These are phyloP conservation scores for Serrognathus titanus DNA, from an alignment of 2,888 invertebrate genomes.

Conservation along the genomic window DNA sequence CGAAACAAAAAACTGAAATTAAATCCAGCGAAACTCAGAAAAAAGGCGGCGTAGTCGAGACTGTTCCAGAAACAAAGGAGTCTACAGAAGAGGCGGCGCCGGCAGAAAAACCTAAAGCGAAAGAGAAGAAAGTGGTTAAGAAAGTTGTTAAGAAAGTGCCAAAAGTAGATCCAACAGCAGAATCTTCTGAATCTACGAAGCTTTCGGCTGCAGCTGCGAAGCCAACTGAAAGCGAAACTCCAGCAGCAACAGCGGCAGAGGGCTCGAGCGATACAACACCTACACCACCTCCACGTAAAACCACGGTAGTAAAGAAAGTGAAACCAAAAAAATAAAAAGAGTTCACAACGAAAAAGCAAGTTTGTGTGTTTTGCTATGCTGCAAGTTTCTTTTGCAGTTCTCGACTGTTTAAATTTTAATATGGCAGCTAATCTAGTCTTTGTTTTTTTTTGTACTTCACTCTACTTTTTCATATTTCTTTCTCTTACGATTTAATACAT, in stretches of 20 bases:
- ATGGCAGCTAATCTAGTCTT: neutral
- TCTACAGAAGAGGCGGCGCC: neutral
- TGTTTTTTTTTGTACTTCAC: neutral
- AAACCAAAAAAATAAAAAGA: constrained; percentile 9
- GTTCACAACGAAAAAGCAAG: no score
- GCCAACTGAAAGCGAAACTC: constrained; percentile 11
- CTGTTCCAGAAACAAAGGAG: neutral
- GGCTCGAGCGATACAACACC: constrained; percentile 36
- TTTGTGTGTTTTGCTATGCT: constrained; percentile 2
- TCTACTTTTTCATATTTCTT: neutral
- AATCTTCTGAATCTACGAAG: constrained; percentile 1
- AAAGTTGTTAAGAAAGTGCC: constrained; percentile 12
- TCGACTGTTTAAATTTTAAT: constrained; percentile 1
- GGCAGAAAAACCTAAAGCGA: neutral
- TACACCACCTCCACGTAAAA: constrained; percentile 56
- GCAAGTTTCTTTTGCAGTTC: constrained; percentile 1
- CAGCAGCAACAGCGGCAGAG: constrained; percentile 31
- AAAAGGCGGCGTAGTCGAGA: neutral
- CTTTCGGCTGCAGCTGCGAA: constrained; percentile 30
- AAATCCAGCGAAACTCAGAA: neutral
- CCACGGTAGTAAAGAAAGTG: constrained; percentile 4
- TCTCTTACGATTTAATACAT: no score
- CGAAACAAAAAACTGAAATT: neutral
- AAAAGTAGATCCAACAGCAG: constrained; percentile 8
- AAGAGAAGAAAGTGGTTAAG: neutral